A percentile compares a stretch with the other conserved stretches of the same genome.
These are phyloP conservation scores for Excalfactoria chinensis DNA, from an alignment of 2,113 vertebrate genomes.

Conservation along the genomic window DNA sequence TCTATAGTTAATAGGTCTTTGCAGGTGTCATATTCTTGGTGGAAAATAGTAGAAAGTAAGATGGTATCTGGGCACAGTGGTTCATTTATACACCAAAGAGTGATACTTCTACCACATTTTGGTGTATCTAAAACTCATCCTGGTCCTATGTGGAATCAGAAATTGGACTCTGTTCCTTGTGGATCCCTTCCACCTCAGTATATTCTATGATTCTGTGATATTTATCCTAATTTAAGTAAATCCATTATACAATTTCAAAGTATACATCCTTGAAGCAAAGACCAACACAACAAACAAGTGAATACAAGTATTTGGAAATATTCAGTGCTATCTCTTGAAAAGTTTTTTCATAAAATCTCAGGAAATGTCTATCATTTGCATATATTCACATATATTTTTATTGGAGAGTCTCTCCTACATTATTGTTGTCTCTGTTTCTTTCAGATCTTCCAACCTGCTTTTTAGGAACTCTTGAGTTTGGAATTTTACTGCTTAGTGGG, in stretches of 20 bases:
- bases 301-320: constrained; percentile 22
- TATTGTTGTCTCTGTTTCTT: neutral
- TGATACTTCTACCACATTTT: neutral
- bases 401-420: neutral
- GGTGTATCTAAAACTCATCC: neutral
- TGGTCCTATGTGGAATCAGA: neutral
- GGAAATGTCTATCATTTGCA: constrained; percentile 15
- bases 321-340: constrained; percentile 29
- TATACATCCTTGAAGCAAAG: neutral
- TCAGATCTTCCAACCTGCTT: neutral
- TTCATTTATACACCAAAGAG: neutral
- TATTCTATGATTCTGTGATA: neutral
- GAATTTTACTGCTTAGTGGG: neutral
- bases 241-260: neutral
- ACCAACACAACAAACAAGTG: neutral
- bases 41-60: neutral
- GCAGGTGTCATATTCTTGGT: neutral
- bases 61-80: neutral
- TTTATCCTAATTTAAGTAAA: constrained; percentile 14
- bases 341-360: constrained; percentile 39
- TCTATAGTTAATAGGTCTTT: neutral
- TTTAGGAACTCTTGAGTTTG: neutral
- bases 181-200: neutral
- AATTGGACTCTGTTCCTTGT: neutral
- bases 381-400: constrained; percentile 29